Evolutionary conservation across 2,113 vertebrate species (phyloP).

Genomic region (Nyctibius bracteatus): DNA sequence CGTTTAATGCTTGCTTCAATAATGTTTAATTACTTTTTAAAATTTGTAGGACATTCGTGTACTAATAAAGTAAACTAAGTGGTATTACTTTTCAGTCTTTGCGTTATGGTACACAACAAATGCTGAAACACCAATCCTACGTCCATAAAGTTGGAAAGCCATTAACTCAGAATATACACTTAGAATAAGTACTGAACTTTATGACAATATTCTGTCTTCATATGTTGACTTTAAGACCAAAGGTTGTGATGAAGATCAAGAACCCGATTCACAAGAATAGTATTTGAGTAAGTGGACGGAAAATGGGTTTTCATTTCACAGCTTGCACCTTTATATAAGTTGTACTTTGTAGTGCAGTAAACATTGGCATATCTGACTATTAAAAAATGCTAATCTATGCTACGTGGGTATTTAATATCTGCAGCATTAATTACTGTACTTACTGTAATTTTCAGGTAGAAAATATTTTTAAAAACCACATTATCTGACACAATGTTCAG

Average conservation of each 20-base stretch:
- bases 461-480: slow-evolving; percentile 47
- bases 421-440: slow-evolving; percentile 69
- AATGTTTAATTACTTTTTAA: slow-evolving; percentile 58
- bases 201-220: slow-evolving; percentile 51
- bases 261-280: slow-evolving; percentile 8
- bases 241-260: slow-evolving; percentile 46
- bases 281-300: slow-evolving; percentile 34
- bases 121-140: slow-evolving; percentile 77
- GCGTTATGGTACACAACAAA: slow-evolving; percentile 73
- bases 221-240: slow-evolving; percentile 53
- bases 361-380: slow-evolving; percentile 61
- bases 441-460: slow-evolving; percentile 72
- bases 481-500: slow-evolving; percentile 66
- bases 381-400: slow-evolving; percentile 58
- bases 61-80: slow-evolving; percentile 59
- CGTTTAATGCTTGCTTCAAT: slow-evolving; percentile 64
- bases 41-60: slow-evolving; percentile 60
- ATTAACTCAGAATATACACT: slow-evolving; percentile 81
- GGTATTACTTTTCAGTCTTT: slow-evolving; percentile 59
- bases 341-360: slow-evolving; percentile 63
- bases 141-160: slow-evolving; percentile 72
- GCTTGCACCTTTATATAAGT: slow-evolving; percentile 62
- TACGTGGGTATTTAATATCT: slow-evolving; percentile 64
- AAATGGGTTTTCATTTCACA: slow-evolving; percentile 58
- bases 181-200: slow-evolving; percentile 69